phyloP scores from a whole-genome alignment of 53 echinoderm and acorn worm species.

The Hippasteria phrygiana region DNA sequence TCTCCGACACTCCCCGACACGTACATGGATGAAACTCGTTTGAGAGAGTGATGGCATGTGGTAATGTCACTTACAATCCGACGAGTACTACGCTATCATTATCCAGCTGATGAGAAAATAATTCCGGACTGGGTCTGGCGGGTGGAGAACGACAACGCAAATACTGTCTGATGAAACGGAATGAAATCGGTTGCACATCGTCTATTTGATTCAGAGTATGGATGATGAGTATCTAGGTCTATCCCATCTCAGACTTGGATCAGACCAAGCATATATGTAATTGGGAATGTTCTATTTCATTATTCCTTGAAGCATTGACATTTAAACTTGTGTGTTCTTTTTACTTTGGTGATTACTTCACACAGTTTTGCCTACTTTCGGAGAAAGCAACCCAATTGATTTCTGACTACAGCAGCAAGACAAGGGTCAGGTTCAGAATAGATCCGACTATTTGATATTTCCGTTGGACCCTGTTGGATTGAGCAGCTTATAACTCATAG shows the following conservation, averaged over 20 bases:
- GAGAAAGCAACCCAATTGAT: background rate
- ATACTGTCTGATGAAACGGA: slow-evolving; percentile 1
- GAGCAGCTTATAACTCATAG: too few species aligned
- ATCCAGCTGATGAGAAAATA: slow-evolving; percentile 44
- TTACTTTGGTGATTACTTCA: background rate
- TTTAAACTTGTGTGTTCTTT: slow-evolving; percentile 6
- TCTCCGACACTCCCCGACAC: background rate
- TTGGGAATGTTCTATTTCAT: slow-evolving; percentile 45
- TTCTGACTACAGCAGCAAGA: background rate
- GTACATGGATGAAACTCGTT: background rate
- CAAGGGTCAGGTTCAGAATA: background rate
- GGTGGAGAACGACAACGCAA: slow-evolving; percentile 6
- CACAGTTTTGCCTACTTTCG: background rate
- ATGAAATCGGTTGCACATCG: background rate
- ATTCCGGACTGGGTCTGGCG: background rate
- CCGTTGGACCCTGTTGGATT: background rate
- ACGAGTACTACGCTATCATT: slow-evolving; percentile 39
- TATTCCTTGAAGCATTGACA: slow-evolving; percentile 19
- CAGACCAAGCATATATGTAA: slow-evolving; percentile 1
- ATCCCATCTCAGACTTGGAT: slow-evolving; percentile 7
- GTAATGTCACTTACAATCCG: slow-evolving; percentile 50
- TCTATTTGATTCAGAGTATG: slow-evolving; percentile 26
- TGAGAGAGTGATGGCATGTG: slow-evolving; percentile 48
- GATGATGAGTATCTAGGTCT: slow-evolving; percentile 33
- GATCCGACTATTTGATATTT: background rate